These are phyloP conservation scores for Clarias macrocephalus DNA, from an alignment of 2,113 vertebrate genomes.

Conservation along the genomic window DNA sequence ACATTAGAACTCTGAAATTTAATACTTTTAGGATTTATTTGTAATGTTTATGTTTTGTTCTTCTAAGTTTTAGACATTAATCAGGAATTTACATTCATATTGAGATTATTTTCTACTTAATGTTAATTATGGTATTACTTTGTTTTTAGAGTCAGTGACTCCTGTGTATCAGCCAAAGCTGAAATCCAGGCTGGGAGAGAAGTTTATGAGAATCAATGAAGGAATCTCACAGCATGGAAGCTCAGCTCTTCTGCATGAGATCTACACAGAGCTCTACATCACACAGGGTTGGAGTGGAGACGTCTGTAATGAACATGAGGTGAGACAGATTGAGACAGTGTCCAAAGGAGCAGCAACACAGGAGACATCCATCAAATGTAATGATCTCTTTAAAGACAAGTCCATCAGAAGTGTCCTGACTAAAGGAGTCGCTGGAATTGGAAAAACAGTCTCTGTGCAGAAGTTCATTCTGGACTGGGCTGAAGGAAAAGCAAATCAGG, in stretches of 20 bases:
- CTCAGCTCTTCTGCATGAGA: conserved; percentile 14
- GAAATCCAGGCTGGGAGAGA: too few relatives aligned
- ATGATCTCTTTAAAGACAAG: not conserved
- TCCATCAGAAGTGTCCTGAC: conserved; percentile 11
- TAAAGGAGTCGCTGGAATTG: conserved; percentile 18
- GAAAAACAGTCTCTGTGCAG: conserved; percentile 20
- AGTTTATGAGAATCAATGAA: not conserved
- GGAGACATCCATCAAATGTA: not conserved
- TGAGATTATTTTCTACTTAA: too few relatives aligned
- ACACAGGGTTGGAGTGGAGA: conserved; percentile 34
- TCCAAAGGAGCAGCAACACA: not conserved
- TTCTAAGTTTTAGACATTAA: too few relatives aligned
- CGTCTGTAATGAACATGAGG: not conserved
- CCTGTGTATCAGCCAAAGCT: too few relatives aligned
- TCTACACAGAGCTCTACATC: conserved; percentile 54
- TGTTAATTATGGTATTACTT: too few relatives aligned
- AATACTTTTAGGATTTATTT: too few relatives aligned
- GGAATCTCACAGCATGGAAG: not conserved
- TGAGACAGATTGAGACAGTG: not conserved
- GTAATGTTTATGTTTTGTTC: too few relatives aligned
- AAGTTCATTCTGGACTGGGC: conserved; percentile 7
- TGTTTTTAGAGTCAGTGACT: too few relatives aligned
- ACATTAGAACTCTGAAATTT: too few relatives aligned
- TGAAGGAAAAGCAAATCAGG: conserved; percentile 5
- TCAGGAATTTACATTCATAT: too few relatives aligned